These are phyloP conservation scores for Corythornis vintsioides DNA, from an alignment of 2,113 vertebrate species.

Conservation along the genomic window DNA sequence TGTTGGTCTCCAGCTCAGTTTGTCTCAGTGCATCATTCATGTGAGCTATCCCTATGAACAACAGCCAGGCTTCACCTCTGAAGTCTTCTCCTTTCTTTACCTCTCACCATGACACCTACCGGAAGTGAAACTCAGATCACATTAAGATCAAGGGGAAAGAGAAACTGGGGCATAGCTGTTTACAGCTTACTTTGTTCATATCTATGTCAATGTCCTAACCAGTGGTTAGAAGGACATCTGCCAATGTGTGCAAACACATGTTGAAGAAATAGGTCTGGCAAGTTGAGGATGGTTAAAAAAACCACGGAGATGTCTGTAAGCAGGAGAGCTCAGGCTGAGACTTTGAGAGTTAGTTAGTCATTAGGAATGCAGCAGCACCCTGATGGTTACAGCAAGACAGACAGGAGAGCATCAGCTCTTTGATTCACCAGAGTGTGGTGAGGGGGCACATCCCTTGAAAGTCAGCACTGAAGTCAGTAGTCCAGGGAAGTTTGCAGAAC, in stretches of 20 bases:
- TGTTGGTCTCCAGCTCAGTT: background rate
- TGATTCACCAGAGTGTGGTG: background rate
- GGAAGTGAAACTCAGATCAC: background rate
- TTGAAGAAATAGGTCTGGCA: background rate
- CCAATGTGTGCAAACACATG: background rate
- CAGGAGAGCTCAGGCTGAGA: background rate
- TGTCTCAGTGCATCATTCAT: background rate
- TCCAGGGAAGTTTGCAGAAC: background rate
- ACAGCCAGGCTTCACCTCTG: background rate
- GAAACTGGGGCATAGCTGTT: background rate
- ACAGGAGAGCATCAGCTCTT: background rate
- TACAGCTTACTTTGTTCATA: background rate
- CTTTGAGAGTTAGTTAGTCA: background rate
- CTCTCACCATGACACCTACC: background rate
- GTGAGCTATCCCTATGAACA: background rate
- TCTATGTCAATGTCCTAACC: background rate
- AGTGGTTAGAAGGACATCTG: background rate
- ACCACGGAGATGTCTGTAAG: background rate
- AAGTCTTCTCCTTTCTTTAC: background rate
- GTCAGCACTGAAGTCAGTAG: background rate
- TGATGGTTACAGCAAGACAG: background rate
- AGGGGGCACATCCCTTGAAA: background rate
- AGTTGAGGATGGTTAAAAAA: background rate
- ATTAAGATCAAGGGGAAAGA: background rate
- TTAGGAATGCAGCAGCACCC: background rate